Percentiles rank a stretch among this genome's conserved stretches.
Conservation (phyloP, 2,888 invertebrate genomes). For the Octonoba sinensis region DNA sequence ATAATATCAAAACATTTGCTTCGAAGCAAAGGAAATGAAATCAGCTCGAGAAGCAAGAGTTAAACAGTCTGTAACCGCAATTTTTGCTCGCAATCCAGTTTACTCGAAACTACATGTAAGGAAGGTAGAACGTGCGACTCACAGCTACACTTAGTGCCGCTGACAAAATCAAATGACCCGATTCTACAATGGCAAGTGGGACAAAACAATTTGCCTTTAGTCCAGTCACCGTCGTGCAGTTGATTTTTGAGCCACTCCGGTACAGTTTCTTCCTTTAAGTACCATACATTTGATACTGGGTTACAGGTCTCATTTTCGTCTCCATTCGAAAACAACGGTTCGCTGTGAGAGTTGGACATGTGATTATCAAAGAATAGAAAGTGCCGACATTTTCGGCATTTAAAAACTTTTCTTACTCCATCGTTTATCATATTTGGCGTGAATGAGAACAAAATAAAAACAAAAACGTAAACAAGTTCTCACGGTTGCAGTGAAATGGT, state of each 20-base stretch:
- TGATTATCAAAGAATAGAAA: constrained; percentile 47
- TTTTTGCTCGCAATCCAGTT: constrained; percentile 61
- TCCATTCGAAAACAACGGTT: constrained; percentile 13
- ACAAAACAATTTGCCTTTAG: constrained; percentile 66
- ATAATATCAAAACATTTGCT: too few species aligned
- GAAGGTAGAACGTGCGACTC: constrained; percentile 61
- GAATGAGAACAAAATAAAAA: not conserved
- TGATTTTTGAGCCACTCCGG: constrained; percentile 62
- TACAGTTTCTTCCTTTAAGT: constrained; percentile 60
- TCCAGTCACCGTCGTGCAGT: constrained; percentile 65
- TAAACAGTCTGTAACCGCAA: too few species aligned
- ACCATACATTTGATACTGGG: constrained; percentile 51
- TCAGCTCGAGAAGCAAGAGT: too few species aligned
- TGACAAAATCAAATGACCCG: constrained; percentile 66
- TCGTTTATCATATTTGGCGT: not conserved
- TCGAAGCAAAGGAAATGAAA: too few species aligned
- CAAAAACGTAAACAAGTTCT: too few species aligned
- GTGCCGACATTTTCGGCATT: constrained; percentile 64
- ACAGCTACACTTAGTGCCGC: constrained; percentile 64
- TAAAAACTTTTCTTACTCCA: constrained; percentile 17
- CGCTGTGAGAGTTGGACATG: constrained; percentile 49
- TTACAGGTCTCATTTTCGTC: constrained; percentile 15
- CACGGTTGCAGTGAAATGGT: too few species aligned
- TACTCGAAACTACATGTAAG: constrained; percentile 64
- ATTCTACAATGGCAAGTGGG: constrained; percentile 64